phyloP scores from a whole-genome alignment of 1,140 invertebrate genomes.

The Aphelinus certus region DNA sequence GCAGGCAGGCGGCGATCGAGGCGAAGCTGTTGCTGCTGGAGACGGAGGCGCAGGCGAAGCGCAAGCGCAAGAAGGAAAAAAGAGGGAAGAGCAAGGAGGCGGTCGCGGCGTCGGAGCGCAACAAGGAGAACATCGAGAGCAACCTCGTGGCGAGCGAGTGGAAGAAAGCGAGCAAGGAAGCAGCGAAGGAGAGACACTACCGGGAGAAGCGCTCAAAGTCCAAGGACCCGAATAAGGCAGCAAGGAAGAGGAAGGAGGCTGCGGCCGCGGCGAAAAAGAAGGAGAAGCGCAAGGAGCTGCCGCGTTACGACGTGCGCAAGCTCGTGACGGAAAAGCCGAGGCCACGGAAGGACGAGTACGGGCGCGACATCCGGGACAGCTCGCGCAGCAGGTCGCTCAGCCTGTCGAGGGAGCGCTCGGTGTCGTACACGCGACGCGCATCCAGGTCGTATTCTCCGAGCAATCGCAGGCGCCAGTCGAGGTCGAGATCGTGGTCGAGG shows the following conservation, averaged over 20 bases:
- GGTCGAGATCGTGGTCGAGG: constrained; percentile 57
- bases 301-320: constrained; percentile 82
- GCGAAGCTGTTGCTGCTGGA: not conserved
- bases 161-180: constrained; percentile 83
- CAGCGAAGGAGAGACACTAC: constrained; percentile 83
- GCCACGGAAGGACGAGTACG: constrained; percentile 80
- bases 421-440: constrained; percentile 42
- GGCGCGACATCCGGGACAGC: constrained; percentile 72
- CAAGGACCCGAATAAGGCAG: constrained; percentile 56
- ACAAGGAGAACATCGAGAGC: constrained; percentile 69
- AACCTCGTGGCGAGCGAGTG: constrained; percentile 67
- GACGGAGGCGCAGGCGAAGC: constrained; percentile 57
- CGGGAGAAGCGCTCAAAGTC: constrained; percentile 68
- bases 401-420: constrained; percentile 42
- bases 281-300: constrained; percentile 81
- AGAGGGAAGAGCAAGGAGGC: constrained; percentile 65
- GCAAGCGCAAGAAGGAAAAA: constrained; percentile 59
- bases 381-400: constrained; percentile 61
- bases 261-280: constrained; percentile 78
- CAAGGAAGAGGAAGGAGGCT: constrained; percentile 70
- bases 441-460: constrained; percentile 52
- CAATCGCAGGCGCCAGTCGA: constrained; percentile 32
- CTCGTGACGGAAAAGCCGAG: constrained; percentile 77
- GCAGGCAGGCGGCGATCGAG: not conserved
- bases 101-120: constrained; percentile 68